Percentiles rank a stretch among this genome's conserved stretches.
Conservation (phyloP, 1,140 invertebrate genomes). For the Andricus grossulariae region DNA sequence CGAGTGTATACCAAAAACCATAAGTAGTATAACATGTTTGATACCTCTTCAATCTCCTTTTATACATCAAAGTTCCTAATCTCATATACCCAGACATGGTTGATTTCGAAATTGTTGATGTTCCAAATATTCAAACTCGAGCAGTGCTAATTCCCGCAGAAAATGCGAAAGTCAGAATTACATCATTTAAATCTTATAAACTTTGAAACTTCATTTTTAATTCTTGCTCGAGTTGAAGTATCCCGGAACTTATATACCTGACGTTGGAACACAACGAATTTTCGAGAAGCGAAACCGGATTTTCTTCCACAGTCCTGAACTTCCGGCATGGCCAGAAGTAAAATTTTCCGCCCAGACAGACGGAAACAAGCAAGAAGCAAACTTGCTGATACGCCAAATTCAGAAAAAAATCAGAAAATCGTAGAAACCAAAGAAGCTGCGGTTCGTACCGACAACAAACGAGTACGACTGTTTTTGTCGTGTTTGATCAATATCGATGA, state of each 20-base stretch:
- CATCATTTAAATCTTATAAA: no score
- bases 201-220: not conserved
- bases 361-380: constrained; percentile 42
- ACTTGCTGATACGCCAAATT: constrained; percentile 44
- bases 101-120: not conserved
- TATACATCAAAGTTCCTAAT: constrained; percentile 12
- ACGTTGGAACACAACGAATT: constrained; percentile 36
- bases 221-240: not conserved
- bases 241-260: no score
- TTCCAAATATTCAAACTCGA: not conserved
- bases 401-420: constrained; percentile 46
- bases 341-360: constrained; percentile 40
- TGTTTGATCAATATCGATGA: constrained; percentile 37
- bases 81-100: not conserved
- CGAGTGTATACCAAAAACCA: not conserved
- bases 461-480: constrained; percentile 41
- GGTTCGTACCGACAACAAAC: constrained; percentile 51
- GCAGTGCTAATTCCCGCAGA: not conserved
- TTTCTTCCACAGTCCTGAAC: constrained; percentile 34
- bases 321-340: constrained; percentile 48
- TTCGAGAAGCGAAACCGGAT: constrained; percentile 40
- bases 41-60: constrained; percentile 30
- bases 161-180: not conserved
- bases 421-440: constrained; percentile 48
- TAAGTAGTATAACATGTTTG: constrained; percentile 2